phyloP scores from a whole-genome alignment of 2,888 invertebrate species.

The Sinhomidia bicolor region DNA sequence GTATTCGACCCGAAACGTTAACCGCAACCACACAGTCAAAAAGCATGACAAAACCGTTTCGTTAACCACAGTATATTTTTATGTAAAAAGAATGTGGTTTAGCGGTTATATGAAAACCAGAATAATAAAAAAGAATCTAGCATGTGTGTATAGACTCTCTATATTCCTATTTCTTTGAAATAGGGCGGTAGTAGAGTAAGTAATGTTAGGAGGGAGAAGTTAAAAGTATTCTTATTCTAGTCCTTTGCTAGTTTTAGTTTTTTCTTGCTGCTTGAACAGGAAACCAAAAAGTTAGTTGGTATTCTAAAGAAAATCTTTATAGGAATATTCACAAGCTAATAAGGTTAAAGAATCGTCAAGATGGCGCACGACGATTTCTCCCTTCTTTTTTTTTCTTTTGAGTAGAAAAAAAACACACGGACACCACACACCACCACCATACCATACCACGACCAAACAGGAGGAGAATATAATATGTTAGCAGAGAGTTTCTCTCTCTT shows the following conservation, averaged over 20 bases:
- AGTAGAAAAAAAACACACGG: constrained; percentile 36
- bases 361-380: constrained; percentile 67
- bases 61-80: constrained; percentile 29
- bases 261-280: not conserved
- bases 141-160: too few species aligned
- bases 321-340: constrained; percentile 65
- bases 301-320: constrained; percentile 45
- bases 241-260: not conserved
- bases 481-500: constrained; percentile 34
- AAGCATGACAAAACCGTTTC: not conserved
- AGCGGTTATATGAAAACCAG: constrained; percentile 44
- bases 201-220: not conserved
- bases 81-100: constrained; percentile 14
- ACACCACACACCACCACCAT: not conserved
- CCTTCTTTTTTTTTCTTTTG: not conserved
- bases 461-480: constrained; percentile 14
- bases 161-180: not conserved
- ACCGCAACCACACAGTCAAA: constrained; percentile 43
- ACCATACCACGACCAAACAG: not conserved
- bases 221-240: constrained; percentile 19
- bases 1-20: constrained; percentile 1
- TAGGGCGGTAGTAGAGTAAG: constrained; percentile 3
- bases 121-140: constrained; percentile 48
- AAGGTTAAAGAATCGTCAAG: constrained; percentile 71
- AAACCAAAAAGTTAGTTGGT: constrained; percentile 21